phyloP scores from a whole-genome alignment of 1,140 invertebrate genomes.

The Philopotamus ludificatus region DNA sequence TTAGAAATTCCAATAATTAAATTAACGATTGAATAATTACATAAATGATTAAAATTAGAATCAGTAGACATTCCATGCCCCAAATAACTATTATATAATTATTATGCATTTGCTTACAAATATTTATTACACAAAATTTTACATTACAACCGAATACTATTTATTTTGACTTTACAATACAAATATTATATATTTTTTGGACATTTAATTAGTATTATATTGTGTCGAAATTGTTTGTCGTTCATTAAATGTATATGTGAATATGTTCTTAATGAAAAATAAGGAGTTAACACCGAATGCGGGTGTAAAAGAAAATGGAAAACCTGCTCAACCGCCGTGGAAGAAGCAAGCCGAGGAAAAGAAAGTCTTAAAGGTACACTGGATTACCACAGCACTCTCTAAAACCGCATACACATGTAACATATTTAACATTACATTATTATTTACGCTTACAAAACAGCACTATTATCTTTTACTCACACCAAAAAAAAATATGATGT shows the following conservation, averaged over 20 bases:
- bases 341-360: conserved; percentile 17
- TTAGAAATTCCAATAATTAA: background rate
- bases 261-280: background rate
- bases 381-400: no score
- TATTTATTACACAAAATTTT: background rate
- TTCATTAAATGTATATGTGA: no score
- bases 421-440: background rate
- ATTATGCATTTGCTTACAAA: background rate
- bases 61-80: no score
- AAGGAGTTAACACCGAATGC: conserved; percentile 2
- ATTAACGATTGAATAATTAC: background rate
- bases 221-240: no score
- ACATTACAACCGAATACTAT: background rate
- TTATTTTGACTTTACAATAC: background rate
- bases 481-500: background rate
- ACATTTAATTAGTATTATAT: background rate
- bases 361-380: conserved; percentile 22
- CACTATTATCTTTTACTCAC: background rate
- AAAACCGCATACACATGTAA: background rate
- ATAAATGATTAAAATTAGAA: background rate
- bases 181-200: background rate
- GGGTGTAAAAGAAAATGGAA: conserved; percentile 17
- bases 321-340: conserved; percentile 1
- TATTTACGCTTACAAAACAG: background rate
- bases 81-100: no score